Evolutionary conservation across 2,888 invertebrate species (phyloP).

Genomic region (Oscheius sp.): DNA sequence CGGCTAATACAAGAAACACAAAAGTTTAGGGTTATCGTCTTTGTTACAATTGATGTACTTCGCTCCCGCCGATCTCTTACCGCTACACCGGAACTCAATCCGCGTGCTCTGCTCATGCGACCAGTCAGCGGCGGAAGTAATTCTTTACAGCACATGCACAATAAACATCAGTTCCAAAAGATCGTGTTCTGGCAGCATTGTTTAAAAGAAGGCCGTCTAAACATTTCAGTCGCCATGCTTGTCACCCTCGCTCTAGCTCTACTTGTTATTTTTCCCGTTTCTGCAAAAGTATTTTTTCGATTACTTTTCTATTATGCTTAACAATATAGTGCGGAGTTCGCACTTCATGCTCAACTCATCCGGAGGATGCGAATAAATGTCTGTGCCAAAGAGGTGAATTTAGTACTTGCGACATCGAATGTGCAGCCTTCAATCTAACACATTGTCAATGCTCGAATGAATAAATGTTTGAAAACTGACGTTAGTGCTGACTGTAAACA

Average conservation of each 20-base stretch:
- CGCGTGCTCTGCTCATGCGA: too few species aligned
- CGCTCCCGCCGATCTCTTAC: too few species aligned
- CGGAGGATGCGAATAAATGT: neutral
- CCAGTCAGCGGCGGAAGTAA: too few species aligned
- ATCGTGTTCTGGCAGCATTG: neutral
- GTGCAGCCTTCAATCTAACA: conserved; percentile 1
- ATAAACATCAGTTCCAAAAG: neutral
- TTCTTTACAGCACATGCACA: too few species aligned
- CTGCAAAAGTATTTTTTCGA: neutral
- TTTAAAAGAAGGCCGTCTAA: neutral
- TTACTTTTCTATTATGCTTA: neutral
- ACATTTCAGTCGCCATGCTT: conserved; percentile 11
- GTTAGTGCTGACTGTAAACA: too few species aligned
- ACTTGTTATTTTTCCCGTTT: neutral
- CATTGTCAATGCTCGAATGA: conserved; percentile 14
- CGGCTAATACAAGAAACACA: too few species aligned
- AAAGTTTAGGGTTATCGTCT: too few species aligned
- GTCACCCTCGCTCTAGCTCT: neutral
- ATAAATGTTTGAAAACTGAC: neutral
- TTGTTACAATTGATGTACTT: too few species aligned
- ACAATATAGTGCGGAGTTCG: conserved; percentile 18
- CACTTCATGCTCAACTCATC: neutral
- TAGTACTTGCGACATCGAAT: conserved; percentile 11
- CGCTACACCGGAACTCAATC: too few species aligned
- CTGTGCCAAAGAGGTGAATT: conserved; percentile 9